Percentiles rank a stretch among this genome's conserved stretches.
These are phyloP conservation scores for Paradisaea rubra DNA, from an alignment of 2,113 vertebrate genomes.

Conservation along the genomic window DNA sequence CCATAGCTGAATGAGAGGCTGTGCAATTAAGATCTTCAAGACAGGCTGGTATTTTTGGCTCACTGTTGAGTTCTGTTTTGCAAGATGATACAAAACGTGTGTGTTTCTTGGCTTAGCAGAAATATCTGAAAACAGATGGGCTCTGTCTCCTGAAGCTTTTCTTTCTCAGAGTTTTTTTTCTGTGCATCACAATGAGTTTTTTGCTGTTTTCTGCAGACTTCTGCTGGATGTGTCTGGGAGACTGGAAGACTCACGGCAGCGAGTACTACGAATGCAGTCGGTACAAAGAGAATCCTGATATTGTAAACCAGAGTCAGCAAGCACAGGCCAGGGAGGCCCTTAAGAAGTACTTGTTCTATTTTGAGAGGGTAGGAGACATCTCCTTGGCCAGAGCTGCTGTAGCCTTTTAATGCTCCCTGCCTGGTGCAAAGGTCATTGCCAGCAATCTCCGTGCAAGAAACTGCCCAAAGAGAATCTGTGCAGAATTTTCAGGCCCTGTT, in stretches of 20 bases:
- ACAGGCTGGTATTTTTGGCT: conserved; percentile 8
- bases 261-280: conserved; percentile 99
- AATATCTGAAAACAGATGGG: conserved; percentile 1
- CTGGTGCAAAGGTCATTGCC: conserved; percentile 57
- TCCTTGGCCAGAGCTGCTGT: conserved; percentile 53
- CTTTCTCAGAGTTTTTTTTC: not conserved
- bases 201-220: conserved; percentile 82
- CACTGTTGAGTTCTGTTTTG: not conserved
- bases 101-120: conserved; percentile 22
- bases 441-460: conserved; percentile 39
- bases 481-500: not conserved
- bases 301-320: conserved; percentile 99
- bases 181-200: not conserved
- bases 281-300: conserved; percentile 99
- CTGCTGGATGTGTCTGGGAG: conserved; percentile 99
- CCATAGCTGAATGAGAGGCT: not conserved
- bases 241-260: conserved; percentile 99
- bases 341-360: conserved; percentile 99
- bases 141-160: conserved; percentile 26
- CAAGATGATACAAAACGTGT: not conserved
- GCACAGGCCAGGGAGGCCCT: conserved; percentile 98
- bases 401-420: conserved; percentile 62
- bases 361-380: conserved; percentile 89
- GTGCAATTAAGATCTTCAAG: not conserved
- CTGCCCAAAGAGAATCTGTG: not conserved